Conservation (phyloP, 2,888 invertebrate genomes). For the Phalera bucephala region DNA sequence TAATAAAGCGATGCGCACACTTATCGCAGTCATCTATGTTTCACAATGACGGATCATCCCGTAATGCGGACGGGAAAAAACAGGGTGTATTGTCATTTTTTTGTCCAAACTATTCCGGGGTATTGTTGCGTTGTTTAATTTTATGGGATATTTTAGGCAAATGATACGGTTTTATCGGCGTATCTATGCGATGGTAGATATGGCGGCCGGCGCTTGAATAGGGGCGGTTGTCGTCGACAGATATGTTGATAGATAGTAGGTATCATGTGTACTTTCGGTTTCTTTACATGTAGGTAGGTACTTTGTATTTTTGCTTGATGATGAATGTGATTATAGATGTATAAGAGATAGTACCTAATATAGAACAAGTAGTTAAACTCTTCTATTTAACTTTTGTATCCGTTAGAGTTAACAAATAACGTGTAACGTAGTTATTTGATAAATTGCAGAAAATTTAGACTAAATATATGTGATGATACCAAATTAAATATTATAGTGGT, state of each 20-base stretch:
- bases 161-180: slow-evolving; percentile 78
- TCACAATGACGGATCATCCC: slow-evolving; percentile 79
- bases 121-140: slow-evolving; percentile 76
- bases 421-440: too few relatives aligned
- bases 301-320: too few relatives aligned
- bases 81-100: slow-evolving; percentile 54
- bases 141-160: slow-evolving; percentile 81
- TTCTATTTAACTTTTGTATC: too few relatives aligned
- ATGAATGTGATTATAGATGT: too few relatives aligned
- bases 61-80: slow-evolving; percentile 75
- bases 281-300: background rate
- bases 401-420: too few relatives aligned
- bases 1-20: slow-evolving; percentile 72
- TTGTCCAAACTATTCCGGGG: slow-evolving; percentile 62
- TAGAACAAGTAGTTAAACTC: too few relatives aligned
- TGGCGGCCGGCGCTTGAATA: slow-evolving; percentile 30
- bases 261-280: slow-evolving; percentile 8
- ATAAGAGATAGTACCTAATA: too few relatives aligned
- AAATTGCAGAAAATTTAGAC: too few relatives aligned
- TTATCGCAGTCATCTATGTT: slow-evolving; percentile 76
- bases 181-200: slow-evolving; percentile 56
- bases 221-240: slow-evolving; percentile 31
- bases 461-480: too few relatives aligned
- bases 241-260: slow-evolving; percentile 29
- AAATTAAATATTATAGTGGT: too few relatives aligned